Evolutionary conservation across 2,888 invertebrate species (phyloP).

Genomic region (Ptycholaimellus sp.): DNA sequence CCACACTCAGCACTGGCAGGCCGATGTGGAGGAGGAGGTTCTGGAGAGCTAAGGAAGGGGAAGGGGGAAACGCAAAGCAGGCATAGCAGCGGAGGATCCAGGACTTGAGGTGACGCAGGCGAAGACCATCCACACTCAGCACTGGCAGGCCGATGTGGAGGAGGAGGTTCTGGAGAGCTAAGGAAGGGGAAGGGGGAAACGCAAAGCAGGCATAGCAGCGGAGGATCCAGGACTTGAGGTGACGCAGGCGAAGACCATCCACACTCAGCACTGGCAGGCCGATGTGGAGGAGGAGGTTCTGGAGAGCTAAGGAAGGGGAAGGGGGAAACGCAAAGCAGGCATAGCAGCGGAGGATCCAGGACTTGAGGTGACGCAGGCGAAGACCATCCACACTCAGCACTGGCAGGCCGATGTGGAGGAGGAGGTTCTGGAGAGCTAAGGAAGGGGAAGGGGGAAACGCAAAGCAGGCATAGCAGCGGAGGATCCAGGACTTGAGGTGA

Average conservation of each 20-base stretch:
- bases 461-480: slow-evolving; percentile 75
- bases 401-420: slow-evolving; percentile 77
- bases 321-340: slow-evolving; percentile 50
- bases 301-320: slow-evolving; percentile 10
- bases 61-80: slow-evolving; percentile 45
- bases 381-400: slow-evolving; percentile 65
- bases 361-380: slow-evolving; percentile 57
- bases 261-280: slow-evolving; percentile 62
- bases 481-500: slow-evolving; percentile 63
- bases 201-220: slow-evolving; percentile 78
- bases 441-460: slow-evolving; percentile 31
- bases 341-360: slow-evolving; percentile 76
- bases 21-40: slow-evolving; percentile 91
- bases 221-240: slow-evolving; percentile 66
- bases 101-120: slow-evolving; percentile 64
- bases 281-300: slow-evolving; percentile 83
- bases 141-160: slow-evolving; percentile 76
- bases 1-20: slow-evolving; percentile 56
- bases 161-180: slow-evolving; percentile 54
- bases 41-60: slow-evolving; percentile 24
- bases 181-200: slow-evolving; percentile 19
- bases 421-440: slow-evolving; percentile 46
- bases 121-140: slow-evolving; percentile 57
- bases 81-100: slow-evolving; percentile 75
- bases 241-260: slow-evolving; percentile 62